A percentile compares a stretch with the other conserved stretches of the same genome.
These are phyloP conservation scores for Calonectris borealis DNA, from an alignment of 2,113 vertebrate species.

Conservation along the genomic window DNA sequence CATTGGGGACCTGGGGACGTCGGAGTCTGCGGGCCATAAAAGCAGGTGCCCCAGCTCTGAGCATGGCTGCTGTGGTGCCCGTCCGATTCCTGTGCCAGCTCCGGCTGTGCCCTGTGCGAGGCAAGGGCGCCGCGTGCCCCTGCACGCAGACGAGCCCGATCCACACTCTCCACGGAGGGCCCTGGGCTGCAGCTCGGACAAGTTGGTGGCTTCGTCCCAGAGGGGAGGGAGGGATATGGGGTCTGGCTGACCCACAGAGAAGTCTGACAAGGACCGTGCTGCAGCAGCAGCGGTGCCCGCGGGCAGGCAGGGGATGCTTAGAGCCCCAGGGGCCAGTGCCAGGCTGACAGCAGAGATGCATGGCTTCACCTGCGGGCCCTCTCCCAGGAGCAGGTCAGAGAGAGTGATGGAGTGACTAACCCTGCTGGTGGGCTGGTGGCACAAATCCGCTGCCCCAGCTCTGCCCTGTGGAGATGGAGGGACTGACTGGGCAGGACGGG, in stretches of 20 bases:
- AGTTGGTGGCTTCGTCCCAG: not conserved
- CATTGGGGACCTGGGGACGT: rapidly evolving
- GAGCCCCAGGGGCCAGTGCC: not conserved
- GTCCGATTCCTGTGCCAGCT: rapidly evolving
- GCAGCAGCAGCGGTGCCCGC: not conserved
- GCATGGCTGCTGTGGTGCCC: rapidly evolving
- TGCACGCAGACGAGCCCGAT: rapidly evolving
- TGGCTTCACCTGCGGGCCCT: rapidly evolving
- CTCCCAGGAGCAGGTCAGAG: not conserved
- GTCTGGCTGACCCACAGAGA: not conserved
- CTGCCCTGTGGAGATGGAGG: not conserved
- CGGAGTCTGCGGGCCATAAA: not conserved
- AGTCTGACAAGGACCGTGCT: rapidly evolving
- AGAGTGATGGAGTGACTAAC: not conserved
- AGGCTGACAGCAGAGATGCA: not conserved
- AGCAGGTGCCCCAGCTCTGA: not conserved
- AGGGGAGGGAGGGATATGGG: not conserved
- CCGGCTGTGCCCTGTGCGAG: not conserved
- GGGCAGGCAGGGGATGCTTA: not conserved
- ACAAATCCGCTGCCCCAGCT: not conserved
- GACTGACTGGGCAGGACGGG: not conserved
- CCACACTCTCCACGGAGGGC: rapidly evolving
- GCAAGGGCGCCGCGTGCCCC: not conserved
- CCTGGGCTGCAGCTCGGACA: not conserved
- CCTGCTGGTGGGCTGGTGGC: not conserved